These are phyloP conservation scores for Zhuqinia jingwanae DNA, from an alignment of 2,888 invertebrate genomes.

Conservation along the genomic window DNA sequence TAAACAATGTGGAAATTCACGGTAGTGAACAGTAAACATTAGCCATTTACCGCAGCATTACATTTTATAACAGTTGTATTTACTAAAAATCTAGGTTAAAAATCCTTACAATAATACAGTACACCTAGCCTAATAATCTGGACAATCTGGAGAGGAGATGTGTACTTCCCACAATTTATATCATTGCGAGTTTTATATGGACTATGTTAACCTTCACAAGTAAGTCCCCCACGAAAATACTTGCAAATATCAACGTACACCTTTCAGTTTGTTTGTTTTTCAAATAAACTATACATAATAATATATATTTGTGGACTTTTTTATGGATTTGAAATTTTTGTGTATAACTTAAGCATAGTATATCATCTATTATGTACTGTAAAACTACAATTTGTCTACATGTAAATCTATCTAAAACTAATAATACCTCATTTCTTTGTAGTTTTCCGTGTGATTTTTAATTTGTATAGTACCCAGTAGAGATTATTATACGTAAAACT, in stretches of 20 bases:
- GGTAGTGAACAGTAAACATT: neutral
- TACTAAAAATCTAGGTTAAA: constrained; percentile 13
- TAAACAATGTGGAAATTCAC: constrained; percentile 31
- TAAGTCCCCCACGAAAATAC: constrained; percentile 32
- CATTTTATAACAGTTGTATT: neutral
- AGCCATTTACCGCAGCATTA: too few relatives aligned
- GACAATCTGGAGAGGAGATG: constrained; percentile 11
- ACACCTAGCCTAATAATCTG: constrained; percentile 9
- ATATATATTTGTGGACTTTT: constrained; percentile 5
- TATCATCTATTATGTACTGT: neutral
- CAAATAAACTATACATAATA: neutral
- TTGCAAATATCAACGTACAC: neutral
- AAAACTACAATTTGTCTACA: neutral
- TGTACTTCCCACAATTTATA: neutral
- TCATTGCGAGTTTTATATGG: too few relatives aligned
- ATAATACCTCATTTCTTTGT: constrained; percentile 59
- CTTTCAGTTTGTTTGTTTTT: neutral
- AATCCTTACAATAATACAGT: constrained; percentile 5
- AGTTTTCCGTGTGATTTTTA: constrained; percentile 21
- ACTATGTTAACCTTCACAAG: neutral
- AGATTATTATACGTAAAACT: constrained; percentile 5
- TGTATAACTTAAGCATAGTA: neutral
- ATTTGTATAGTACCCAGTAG: neutral
- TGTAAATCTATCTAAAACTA: constrained; percentile 20
- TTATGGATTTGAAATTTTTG: neutral